Evolutionary conservation across 1,140 invertebrate species (phyloP), one percentile per base, ranked within the genome.

Genomic region (Zaprionus ghesquierei): DNA sequence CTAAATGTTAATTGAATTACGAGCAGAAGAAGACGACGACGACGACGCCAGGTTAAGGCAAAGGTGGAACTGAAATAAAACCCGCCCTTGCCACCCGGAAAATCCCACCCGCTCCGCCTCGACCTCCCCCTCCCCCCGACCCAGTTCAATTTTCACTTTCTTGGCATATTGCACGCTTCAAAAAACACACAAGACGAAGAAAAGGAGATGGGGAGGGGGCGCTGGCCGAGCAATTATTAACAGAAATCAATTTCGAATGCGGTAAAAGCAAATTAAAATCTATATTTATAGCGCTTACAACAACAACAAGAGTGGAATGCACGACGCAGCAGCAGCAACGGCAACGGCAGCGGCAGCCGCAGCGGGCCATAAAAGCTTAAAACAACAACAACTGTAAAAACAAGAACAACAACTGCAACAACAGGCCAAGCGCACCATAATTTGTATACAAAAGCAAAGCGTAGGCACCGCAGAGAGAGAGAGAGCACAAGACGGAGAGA

Each of bases 371-470:
- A 82, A 75, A 81, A 81, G 79, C 79, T 77, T 69, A 81, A 81
- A 78, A 58, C 75, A 79, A 79, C 75, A 79, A 70, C 72, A 81
- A 81, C 73, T 78, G 76, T 69, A 79, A 69, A 75, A 79, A 73
- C 71, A 79, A 84, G 38, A 76, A 82, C 62, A 72, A 72, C 49
- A 59, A 82, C 62, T 69, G 69, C 49, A 59, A 59, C 49, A 60
- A 59, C 64, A 29, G 29, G 63, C 69, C 53, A 62, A 69, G 41
- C 59, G 59, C 71, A 69, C 76, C 64, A 84, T 81, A 74, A 81
- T 84, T 84, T 79, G 80, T 84, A 84, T 79, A 84, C 81, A 85
- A 84, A 84, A 79, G 72, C 77, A 70, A 66, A 69, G 41, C 65
- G 46, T 53, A 41, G 53, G 63, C 53, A 33, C 12, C 35, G 15